Evolutionary conservation across 2,888 invertebrate species (phyloP).

Genomic region (Brenthis daphne): DNA sequence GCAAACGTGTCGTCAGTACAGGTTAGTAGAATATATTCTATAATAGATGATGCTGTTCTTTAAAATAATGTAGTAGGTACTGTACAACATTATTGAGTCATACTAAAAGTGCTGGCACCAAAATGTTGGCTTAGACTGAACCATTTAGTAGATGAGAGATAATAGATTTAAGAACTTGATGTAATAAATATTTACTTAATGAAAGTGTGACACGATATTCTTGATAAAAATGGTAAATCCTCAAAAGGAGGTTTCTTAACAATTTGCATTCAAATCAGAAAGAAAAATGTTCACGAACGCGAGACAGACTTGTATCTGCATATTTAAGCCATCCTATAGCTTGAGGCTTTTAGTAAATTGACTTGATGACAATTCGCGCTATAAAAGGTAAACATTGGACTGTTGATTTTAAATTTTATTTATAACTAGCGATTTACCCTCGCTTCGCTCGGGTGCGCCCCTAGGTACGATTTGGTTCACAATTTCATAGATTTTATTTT

Average conservation of each 20-base stretch:
- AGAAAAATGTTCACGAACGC: conserved; percentile 41
- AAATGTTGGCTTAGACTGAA: too few relatives aligned
- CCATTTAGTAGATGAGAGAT: not conserved
- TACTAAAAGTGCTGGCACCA: too few relatives aligned
- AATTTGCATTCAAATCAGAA: conserved; percentile 54
- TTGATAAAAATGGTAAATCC: conserved; percentile 26
- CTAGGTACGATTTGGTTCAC: too few relatives aligned
- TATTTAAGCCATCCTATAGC: conserved; percentile 44
- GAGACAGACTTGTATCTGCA: conserved; percentile 43
- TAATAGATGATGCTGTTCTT: too few relatives aligned
- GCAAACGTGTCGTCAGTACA: too few relatives aligned
- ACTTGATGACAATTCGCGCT: conserved; percentile 39
- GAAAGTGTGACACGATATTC: conserved; percentile 14
- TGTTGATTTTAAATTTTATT: conserved; percentile 8
- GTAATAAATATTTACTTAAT: conserved; percentile 28
- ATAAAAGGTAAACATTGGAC: conserved; percentile 35
- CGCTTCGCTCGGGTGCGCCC: too few relatives aligned
- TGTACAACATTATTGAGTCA: too few relatives aligned
- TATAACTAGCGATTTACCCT: not conserved
- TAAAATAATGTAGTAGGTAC: too few relatives aligned
- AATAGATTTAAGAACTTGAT: not conserved
- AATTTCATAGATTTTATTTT: too few relatives aligned
- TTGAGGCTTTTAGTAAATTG: conserved; percentile 47
- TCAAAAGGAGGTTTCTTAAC: conserved; percentile 37
- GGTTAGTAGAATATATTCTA: too few relatives aligned